Conservation (phyloP, 2,888 invertebrate species). For the Agrotis puta region DNA sequence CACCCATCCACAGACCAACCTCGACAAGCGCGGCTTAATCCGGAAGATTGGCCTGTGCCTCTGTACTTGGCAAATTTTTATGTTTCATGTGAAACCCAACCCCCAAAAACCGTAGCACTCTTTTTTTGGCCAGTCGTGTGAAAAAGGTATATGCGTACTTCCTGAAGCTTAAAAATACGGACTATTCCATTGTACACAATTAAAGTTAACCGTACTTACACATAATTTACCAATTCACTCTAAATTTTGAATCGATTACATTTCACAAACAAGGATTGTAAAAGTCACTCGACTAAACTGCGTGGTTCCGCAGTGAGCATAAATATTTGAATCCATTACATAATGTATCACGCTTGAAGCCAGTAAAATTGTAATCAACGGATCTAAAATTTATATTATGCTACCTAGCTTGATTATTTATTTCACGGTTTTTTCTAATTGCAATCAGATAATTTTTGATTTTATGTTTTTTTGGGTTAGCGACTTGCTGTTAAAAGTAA, state of each 20-base stretch:
- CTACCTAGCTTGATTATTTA: constrained; percentile 1
- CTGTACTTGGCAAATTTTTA: too few relatives aligned
- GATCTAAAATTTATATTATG: constrained; percentile 12
- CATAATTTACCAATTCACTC: constrained; percentile 3
- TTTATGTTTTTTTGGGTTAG: too few relatives aligned
- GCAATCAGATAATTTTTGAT: too few relatives aligned
- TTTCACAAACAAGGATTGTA: constrained; percentile 21
- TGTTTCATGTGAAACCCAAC: too few relatives aligned
- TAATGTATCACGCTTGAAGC: constrained; percentile 14
- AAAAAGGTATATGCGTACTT: too few relatives aligned
- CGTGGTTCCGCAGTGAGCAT: constrained; percentile 16
- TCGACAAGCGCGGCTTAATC: too few relatives aligned
- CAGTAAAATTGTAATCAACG: constrained; percentile 23
- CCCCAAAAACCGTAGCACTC: too few relatives aligned
- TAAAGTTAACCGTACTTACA: constrained; percentile 4
- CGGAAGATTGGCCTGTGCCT: too few relatives aligned
- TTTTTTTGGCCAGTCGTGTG: too few relatives aligned
- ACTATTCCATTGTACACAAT: neutral
- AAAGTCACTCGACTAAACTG: constrained; percentile 39
- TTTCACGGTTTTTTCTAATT: neutral
- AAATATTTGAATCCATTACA: constrained; percentile 34
- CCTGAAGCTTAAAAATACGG: neutral
- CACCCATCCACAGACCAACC: too few relatives aligned
- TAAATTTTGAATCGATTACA: constrained; percentile 17
- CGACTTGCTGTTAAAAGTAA: too few relatives aligned